Evolutionary conservation across 2,797 vertebrate genomes (phyloP).

Genomic region (Cossypha caffra): DNA sequence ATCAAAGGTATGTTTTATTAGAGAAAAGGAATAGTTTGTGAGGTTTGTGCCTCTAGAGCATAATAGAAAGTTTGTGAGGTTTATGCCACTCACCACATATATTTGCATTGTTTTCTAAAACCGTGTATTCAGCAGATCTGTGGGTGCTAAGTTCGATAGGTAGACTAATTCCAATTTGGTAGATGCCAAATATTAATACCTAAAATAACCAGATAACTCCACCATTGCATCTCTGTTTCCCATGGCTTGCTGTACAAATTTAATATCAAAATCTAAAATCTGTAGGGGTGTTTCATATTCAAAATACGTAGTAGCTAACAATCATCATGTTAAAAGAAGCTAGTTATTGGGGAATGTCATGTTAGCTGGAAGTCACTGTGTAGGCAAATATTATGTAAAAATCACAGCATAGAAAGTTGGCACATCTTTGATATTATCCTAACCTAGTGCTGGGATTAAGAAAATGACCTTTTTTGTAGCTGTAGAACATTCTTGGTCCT

Average conservation of each 20-base stretch:
- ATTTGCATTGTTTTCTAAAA: neutral
- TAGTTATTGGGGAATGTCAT: neutral
- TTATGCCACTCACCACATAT: fast-evolving
- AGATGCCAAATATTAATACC: neutral
- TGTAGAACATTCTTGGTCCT: neutral
- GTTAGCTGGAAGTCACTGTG: neutral
- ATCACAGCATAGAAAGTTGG: neutral
- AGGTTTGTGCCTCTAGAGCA: neutral
- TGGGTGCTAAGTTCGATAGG: neutral
- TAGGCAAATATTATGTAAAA: neutral
- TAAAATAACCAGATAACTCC: neutral
- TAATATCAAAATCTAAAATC: neutral
- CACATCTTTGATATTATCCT: neutral
- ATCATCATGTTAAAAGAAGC: neutral
- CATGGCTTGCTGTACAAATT: neutral
- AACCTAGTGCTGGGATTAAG: neutral
- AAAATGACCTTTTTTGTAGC: neutral
- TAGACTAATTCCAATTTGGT: neutral
- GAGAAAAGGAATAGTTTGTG: neutral
- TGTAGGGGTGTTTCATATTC: neutral
- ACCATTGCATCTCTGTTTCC: neutral
- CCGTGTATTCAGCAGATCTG: fast-evolving
- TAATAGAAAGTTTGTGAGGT: neutral
- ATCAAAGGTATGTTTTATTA: neutral
- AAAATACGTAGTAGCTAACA: neutral